These are phyloP conservation scores for Dinocampus coccinellae DNA, from an alignment of 2,888 invertebrate species.

Conservation along the genomic window DNA sequence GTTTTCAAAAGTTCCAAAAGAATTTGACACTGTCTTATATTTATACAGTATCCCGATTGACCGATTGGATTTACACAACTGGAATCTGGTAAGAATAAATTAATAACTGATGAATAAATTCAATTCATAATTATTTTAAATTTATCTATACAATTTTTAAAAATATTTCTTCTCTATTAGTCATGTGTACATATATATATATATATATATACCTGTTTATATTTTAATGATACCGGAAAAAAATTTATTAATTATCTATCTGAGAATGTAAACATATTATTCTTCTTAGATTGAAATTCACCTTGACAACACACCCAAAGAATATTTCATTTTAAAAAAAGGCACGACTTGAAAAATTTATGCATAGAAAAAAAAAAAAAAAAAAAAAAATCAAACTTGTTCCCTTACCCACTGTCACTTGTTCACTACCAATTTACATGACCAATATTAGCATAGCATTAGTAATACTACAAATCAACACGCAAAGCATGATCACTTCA, in stretches of 20 bases:
- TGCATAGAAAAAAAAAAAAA: neutral
- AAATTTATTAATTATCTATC: neutral
- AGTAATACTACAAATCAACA: neutral
- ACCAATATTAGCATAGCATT: neutral
- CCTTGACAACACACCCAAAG: neutral
- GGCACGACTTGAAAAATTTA: no score
- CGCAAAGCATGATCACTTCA: neutral
- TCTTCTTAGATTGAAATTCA: neutral
- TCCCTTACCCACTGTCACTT: neutral
- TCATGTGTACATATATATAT: no score
- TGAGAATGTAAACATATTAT: neutral
- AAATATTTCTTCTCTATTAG: neutral
- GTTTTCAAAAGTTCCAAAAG: conserved; percentile 71
- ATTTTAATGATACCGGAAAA: no score
- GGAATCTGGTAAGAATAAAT: conserved; percentile 4
- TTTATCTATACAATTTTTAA: neutral
- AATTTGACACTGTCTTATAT: conserved; percentile 71
- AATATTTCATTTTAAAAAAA: neutral
- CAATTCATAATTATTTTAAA: neutral
- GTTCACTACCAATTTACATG: neutral
- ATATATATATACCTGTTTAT: no score
- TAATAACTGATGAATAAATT: no score
- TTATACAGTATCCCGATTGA: conserved; percentile 72
- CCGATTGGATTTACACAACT: conserved; percentile 71
- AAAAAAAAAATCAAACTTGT: neutral